A percentile compares a stretch with the other conserved stretches of the same genome.
Evolutionary conservation across 2,113 vertebrate genomes (phyloP).

Genomic region (Corapipo altera): DNA sequence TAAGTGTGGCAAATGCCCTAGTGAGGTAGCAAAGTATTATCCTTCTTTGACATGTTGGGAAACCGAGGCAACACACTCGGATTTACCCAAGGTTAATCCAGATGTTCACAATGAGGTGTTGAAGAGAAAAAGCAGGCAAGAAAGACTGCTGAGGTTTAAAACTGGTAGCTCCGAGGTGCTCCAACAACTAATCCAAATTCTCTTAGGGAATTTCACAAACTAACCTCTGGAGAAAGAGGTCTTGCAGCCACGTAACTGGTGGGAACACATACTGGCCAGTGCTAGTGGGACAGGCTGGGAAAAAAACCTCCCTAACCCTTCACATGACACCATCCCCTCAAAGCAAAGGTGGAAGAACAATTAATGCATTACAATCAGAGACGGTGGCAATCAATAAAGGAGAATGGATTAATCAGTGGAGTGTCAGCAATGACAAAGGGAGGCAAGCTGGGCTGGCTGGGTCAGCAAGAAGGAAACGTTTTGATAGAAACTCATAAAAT

Average conservation of each 20-base stretch:
- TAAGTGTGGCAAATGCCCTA: constrained; percentile 14
- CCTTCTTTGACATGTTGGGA: not conserved
- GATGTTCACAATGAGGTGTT: not conserved
- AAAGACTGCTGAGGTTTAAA: not conserved
- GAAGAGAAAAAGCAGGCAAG: not conserved
- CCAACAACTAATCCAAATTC: not conserved
- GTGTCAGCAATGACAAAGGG: not conserved
- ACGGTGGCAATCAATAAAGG: not conserved
- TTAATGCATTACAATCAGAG: not conserved
- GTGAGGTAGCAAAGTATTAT: not conserved
- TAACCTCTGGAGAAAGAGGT: not conserved
- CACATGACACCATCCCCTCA: accelerated
- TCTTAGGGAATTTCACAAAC: not conserved
- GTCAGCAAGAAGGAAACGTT: not conserved
- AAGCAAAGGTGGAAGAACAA: not conserved
- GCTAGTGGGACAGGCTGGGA: not conserved
- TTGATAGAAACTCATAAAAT: not conserved
- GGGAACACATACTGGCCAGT: not conserved
- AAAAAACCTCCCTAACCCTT: not conserved
- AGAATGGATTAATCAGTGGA: not conserved
- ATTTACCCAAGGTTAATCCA: constrained; percentile 18
- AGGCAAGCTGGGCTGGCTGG: not conserved
- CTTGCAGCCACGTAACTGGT: not conserved
- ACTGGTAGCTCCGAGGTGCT: not conserved
- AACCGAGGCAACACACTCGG: not conserved